phyloP scores from a whole-genome alignment of 1,140 invertebrate species.

The Zophobas atratus region DNA sequence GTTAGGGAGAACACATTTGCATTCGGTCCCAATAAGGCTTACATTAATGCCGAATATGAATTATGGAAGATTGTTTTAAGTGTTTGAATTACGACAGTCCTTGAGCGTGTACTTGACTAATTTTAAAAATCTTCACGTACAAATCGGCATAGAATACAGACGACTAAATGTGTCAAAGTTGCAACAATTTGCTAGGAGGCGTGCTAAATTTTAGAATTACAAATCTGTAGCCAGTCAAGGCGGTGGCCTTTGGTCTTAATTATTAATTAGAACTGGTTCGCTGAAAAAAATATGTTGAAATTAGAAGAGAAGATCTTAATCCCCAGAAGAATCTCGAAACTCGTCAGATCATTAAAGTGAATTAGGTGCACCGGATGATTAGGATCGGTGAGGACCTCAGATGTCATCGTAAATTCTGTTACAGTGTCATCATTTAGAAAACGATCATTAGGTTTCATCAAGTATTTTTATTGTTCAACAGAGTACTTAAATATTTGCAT shows the following conservation, averaged over 20 bases:
- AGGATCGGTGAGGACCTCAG: slow-evolving; percentile 28
- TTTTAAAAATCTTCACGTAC: slow-evolving; percentile 31
- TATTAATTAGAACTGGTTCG: slow-evolving; percentile 21
- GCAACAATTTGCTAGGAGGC: slow-evolving; percentile 3
- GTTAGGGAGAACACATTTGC: slow-evolving; percentile 13
- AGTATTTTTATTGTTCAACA: no score
- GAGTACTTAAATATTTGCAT: no score
- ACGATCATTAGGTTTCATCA: not conserved
- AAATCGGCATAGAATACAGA: slow-evolving; percentile 8
- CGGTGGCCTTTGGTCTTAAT: slow-evolving; percentile 11
- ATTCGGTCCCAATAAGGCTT: slow-evolving; percentile 3
- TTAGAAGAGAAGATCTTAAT: slow-evolving; percentile 36
- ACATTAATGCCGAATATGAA: slow-evolving; percentile 18
- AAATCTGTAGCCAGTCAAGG: not conserved
- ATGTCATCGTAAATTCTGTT: slow-evolving; percentile 35
- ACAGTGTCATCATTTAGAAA: slow-evolving; percentile 26
- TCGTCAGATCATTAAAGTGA: slow-evolving; percentile 43
- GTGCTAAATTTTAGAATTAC: not conserved
- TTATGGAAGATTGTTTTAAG: slow-evolving; percentile 16
- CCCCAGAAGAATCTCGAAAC: slow-evolving; percentile 17
- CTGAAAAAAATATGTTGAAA: slow-evolving; percentile 24
- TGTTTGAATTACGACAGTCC: slow-evolving; percentile 21
- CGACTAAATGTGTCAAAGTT: slow-evolving; percentile 24
- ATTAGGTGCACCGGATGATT: slow-evolving; percentile 44
- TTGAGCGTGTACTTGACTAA: not conserved